Evolutionary conservation across 2,113 vertebrate genomes (phyloP).

Genomic region (Thamnaconus septentrionalis): DNA sequence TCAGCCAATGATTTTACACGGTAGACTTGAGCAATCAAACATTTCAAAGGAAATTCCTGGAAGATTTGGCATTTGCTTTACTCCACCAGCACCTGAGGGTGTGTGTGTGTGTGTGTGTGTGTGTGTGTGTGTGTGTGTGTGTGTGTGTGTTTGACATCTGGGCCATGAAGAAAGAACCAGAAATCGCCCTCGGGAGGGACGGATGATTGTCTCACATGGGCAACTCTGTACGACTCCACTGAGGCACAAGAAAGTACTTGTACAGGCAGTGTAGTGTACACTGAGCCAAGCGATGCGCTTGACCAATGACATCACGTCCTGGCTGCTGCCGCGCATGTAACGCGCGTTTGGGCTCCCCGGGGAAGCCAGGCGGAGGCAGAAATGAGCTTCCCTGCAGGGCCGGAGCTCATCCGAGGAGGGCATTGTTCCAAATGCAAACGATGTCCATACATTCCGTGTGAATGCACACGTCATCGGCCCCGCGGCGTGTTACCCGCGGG

Average conservation of each 20-base stretch:
- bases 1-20: conserved; percentile 58
- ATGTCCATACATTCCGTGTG: conserved; percentile 43
- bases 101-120: not conserved
- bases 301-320: conserved; percentile 12
- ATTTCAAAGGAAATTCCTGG: conserved; percentile 60
- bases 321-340: conserved; percentile 6
- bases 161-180: conserved; percentile 33
- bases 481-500: conserved; percentile 27
- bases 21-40: conserved; percentile 43
- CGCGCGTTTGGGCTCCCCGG: conserved; percentile 8
- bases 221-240: conserved; percentile 37
- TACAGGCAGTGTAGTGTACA: conserved; percentile 26
- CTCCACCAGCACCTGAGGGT: conserved; percentile 45
- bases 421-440: conserved; percentile 49
- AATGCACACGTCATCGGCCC: conserved; percentile 34
- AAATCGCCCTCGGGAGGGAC: conserved; percentile 48
- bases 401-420: not conserved
- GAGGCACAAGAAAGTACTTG: conserved; percentile 40
- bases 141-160: conserved; percentile 43
- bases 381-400: conserved; percentile 5
- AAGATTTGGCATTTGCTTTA: conserved; percentile 71
- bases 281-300: conserved; percentile 38
- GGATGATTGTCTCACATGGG: conserved; percentile 49
- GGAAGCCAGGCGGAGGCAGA: conserved; percentile 13
- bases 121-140: conserved; percentile 18